These are phyloP conservation scores for Bombus huntii DNA, from an alignment of 1,140 invertebrate species.

Conservation along the genomic window DNA sequence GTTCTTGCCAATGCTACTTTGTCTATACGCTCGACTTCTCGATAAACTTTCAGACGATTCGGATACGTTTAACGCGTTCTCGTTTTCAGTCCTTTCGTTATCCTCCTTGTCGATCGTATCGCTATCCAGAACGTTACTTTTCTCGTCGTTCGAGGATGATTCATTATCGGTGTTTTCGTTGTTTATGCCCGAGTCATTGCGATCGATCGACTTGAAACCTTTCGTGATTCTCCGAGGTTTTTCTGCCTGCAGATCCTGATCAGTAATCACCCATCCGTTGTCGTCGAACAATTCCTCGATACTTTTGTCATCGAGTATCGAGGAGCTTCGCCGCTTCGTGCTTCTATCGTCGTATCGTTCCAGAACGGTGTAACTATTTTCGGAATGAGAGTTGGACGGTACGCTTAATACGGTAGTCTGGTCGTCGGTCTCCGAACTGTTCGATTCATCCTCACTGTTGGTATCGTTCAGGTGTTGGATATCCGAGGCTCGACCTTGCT, in stretches of 20 bases:
- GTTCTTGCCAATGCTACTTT: conserved; percentile 72
- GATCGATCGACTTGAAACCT: conserved; percentile 19
- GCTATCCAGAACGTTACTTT: neutral
- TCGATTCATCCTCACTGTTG: conserved; percentile 37
- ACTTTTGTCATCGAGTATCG: conserved; percentile 56
- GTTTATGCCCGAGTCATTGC: neutral
- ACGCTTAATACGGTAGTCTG: conserved; percentile 42
- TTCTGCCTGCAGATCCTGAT: conserved; percentile 57
- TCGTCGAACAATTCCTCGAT: conserved; percentile 78
- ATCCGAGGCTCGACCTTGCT: neutral
- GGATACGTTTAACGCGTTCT: neutral
- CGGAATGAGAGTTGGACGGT: conserved; percentile 10
- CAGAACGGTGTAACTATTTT: neutral
- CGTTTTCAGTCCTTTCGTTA: neutral
- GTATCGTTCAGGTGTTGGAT: neutral
- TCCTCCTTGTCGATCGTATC: neutral
- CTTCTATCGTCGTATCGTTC: conserved; percentile 27
- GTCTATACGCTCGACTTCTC: conserved; percentile 53
- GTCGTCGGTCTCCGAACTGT: conserved; percentile 42
- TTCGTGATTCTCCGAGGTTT: neutral
- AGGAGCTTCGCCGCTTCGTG: conserved; percentile 54
- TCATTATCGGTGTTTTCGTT: conserved; percentile 1
- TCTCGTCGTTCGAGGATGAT: neutral
- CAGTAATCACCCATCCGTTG: conserved; percentile 78
- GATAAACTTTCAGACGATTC: neutral